Base-by-base conservation (phyloP, 2,113 vertebrate genomes). In the Poeciliopsis retropinna region DNA sequence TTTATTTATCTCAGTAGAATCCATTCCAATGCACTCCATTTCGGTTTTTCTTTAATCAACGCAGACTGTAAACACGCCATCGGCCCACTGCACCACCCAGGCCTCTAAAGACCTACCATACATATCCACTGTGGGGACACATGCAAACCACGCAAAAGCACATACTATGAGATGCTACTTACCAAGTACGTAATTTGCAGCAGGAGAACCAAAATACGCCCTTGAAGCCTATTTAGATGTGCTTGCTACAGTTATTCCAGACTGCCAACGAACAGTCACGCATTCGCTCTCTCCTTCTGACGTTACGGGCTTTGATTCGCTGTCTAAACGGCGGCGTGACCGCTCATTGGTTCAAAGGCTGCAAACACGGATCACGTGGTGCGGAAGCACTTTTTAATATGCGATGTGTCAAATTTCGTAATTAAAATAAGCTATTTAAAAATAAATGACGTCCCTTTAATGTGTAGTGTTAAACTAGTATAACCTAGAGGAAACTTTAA, bases 21-120 rank as follows among this genome's bases (percentile, higher is more conserved):
- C 77, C 17, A 61, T n/a, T 89, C 70, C 75, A 39, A 27, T 0
- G 3, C 0, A 19, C 0, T 63, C 84, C 79, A 34, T 0, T 73
- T 25, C 84, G 25, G 19, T 79, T 84, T 87, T 80, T 2, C 9
- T 3, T 37, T 37, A 34, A 0, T 10, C 7, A 22, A 67, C 81
- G 1, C 78, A 11, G 44, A 25, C 1, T 29, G 70, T 81, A 73
- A 78, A 88, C 93, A 85, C 90, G 78, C 89, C 84, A 94, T 94
- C 93, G 73, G 75, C 86, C 90, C 87, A 94, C 31, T 19, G 76
- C 64, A 67, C 76, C 85, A 71, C 85, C 80, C 78, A 81, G 71
- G 72, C 79, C 69, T 78, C 60, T 76, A 76, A 19, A 47, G 73
- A 64, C 77, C 30, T 54, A 63, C 51, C 51, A 37, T 61, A 82